Base-by-base conservation (phyloP, 1,140 invertebrate species). In the Ceratoteleas bidentatus region DNA sequence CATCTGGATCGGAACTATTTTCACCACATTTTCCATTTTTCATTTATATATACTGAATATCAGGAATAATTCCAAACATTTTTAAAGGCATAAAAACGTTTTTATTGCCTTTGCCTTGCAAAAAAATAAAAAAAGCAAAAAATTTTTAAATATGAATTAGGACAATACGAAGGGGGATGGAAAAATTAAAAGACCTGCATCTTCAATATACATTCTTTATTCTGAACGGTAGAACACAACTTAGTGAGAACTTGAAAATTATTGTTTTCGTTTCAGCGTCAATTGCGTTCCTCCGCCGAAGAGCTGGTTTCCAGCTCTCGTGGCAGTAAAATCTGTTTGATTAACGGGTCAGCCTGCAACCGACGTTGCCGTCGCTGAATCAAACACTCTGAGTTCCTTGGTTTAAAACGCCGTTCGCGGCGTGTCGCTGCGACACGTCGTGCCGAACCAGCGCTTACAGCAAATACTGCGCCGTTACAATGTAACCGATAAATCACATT, bases 191-290 rank as follows among this genome's bases (percentile, higher is more conserved):
- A 47, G 3, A 47, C n/a, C 7, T 9, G n/a, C 11, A 7, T 7
- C n/a, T 49, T 49, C 15, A 85, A 85, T 84, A 57, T 83, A 73
- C 72, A 84, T 50, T 34, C 38, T 85, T 85, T 85, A 85, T 76
- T 76, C 73, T 64, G 69, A 84, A 84, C 69, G 69, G 65, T 24
- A 69, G 56, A 81, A 81, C 74, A 83, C 81, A 84, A 64, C 83
- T 72, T 56, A 70, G 66, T 77, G 80, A 80, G 52, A 84, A 68
- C 82, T 70, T 76, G 13, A 69, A 69, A 84, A 15, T 56, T 53
- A 61, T 65, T 8, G 33, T 57, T 24, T 52, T 15, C 6, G 6
- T 52, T 36, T 52, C 45, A 14, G n/a, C 40, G 57, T 38, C 9
- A 36, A 2, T 36, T 49, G 60, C 52, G 38, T 74, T 50, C n/a